These are phyloP conservation scores for Labrus mixtus DNA, from an alignment of 2,113 vertebrate species.

Conservation along the genomic window DNA sequence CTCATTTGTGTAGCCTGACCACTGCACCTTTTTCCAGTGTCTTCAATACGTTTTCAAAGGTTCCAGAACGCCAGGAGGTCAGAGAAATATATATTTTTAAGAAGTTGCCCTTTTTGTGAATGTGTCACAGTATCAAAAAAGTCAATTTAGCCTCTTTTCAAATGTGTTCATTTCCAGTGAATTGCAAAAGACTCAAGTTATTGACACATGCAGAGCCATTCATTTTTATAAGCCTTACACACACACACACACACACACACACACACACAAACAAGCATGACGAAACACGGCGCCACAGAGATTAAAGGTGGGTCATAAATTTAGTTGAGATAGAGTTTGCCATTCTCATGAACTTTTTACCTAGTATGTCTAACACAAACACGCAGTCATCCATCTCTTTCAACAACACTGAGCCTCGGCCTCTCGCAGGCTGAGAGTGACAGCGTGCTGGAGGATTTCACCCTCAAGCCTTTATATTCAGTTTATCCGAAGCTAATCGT, in stretches of 20 bases:
- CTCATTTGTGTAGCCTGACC: neutral
- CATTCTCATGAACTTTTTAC: constrained; percentile 80
- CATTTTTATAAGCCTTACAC: constrained; percentile 41
- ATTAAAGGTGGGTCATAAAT: constrained; percentile 75
- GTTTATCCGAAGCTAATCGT: neutral
- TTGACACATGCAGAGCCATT: constrained; percentile 58
- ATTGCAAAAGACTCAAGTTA: constrained; percentile 51
- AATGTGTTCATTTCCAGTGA: neutral
- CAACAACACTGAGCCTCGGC: constrained; percentile 26
- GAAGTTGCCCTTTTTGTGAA: neutral
- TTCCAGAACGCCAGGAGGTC: neutral
- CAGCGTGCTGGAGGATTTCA: constrained; percentile 26
- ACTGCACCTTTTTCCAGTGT: neutral
- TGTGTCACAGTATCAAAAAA: neutral
- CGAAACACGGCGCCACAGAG: constrained; percentile 67
- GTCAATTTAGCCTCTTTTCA: neutral
- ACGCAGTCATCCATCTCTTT: constrained; percentile 63
- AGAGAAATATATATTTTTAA: neutral
- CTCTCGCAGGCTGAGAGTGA: constrained; percentile 33
- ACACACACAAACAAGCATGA: constrained; percentile 63
- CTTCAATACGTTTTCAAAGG: neutral
- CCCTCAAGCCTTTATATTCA: constrained; percentile 10
- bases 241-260: constrained; percentile 11
- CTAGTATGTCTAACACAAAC: constrained; percentile 66
- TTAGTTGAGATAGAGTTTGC: constrained; percentile 66